These are phyloP conservation scores for Pterocles burchelli DNA, from an alignment of 2,113 vertebrate genomes.

Conservation along the genomic window DNA sequence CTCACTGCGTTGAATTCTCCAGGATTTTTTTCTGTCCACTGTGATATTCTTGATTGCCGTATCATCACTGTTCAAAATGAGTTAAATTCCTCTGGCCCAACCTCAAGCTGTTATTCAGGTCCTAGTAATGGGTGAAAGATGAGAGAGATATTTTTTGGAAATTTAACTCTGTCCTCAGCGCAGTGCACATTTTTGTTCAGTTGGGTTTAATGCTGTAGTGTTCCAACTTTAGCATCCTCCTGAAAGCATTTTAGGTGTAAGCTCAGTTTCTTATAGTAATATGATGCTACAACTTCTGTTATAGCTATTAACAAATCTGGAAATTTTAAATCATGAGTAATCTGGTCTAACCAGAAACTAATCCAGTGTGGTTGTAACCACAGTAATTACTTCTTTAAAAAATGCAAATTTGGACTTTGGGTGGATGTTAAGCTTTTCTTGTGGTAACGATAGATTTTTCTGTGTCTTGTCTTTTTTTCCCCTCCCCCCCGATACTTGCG, in stretches of 20 bases:
- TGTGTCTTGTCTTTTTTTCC: background rate
- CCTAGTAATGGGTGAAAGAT: background rate
- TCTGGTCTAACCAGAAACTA: slow-evolving; percentile 27
- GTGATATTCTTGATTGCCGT: background rate
- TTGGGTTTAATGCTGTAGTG: background rate
- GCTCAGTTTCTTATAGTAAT: background rate
- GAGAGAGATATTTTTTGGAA: background rate
- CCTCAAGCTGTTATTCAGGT: background rate
- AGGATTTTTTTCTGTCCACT: background rate
- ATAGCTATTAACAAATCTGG: slow-evolving; percentile 23
- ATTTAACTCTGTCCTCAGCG: background rate
- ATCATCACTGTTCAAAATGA: background rate
- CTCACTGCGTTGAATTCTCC: background rate
- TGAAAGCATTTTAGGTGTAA: background rate
- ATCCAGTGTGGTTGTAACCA: slow-evolving; percentile 5
- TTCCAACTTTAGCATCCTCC: background rate
- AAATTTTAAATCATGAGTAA: slow-evolving; percentile 50
- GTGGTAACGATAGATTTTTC: background rate
- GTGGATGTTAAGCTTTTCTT: background rate
- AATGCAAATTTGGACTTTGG: slow-evolving; percentile 2
- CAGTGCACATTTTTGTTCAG: background rate
- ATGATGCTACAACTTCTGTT: slow-evolving; percentile 7
- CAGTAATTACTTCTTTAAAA: slow-evolving; percentile 40
- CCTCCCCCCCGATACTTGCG: background rate
- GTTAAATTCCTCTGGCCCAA: accelerated